Conservation (phyloP, 2,113 vertebrate genomes). For the Strigops habroptila region DNA sequence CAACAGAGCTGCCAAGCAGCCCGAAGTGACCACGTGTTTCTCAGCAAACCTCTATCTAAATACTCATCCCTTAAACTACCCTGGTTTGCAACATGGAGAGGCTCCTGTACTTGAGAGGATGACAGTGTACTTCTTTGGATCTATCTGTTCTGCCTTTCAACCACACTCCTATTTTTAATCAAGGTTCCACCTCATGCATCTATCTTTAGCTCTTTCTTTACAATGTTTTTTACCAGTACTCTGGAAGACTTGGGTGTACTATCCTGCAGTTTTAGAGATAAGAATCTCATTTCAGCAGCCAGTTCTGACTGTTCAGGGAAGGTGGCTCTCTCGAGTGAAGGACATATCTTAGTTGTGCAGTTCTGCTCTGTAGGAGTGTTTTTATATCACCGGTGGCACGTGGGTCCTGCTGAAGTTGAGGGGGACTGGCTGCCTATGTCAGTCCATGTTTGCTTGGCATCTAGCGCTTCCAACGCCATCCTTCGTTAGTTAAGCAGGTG, state of each 20-base stretch:
- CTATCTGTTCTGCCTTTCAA: background rate
- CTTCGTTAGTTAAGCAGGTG: fast-evolving
- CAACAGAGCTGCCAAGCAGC: background rate
- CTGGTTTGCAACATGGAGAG: background rate
- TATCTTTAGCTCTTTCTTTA: background rate
- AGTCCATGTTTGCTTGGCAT: background rate
- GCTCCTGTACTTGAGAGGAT: background rate
- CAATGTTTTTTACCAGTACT: background rate
- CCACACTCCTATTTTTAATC: background rate
- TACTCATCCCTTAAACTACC: background rate
- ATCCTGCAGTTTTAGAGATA: background rate
- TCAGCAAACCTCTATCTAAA: background rate
- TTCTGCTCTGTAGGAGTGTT: background rate
- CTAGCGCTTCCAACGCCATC: background rate
- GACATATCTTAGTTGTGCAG: background rate
- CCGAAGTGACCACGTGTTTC: background rate
- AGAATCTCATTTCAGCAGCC: background rate
- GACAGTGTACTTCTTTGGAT: background rate
- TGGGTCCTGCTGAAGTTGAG: background rate
- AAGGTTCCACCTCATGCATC: background rate
- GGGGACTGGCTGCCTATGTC: background rate
- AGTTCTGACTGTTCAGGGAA: background rate
- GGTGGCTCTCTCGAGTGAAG: background rate
- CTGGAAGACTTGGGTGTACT: background rate
- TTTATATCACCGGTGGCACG: background rate